Evolutionary conservation across 2,888 invertebrate species (phyloP).

Genomic region (Cataglyphis albicans): DNA sequence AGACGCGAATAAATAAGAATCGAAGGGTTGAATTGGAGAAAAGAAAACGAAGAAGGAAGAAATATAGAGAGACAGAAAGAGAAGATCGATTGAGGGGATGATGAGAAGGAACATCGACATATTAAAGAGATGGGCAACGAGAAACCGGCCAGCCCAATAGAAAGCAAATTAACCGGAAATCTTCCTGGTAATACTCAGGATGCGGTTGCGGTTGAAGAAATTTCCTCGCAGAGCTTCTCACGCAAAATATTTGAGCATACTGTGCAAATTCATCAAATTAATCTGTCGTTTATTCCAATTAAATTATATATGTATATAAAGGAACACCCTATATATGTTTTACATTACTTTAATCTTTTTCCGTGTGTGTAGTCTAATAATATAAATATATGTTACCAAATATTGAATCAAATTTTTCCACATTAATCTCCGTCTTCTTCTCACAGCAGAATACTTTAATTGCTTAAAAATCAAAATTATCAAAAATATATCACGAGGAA

Average conservation of each 20-base stretch:
- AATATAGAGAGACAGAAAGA: not conserved
- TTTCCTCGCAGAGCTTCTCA: not conserved
- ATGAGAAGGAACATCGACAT: constrained; percentile 30
- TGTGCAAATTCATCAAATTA: not conserved
- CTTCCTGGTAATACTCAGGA: constrained; percentile 14
- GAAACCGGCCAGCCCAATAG: constrained; percentile 23
- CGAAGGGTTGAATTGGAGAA: constrained; percentile 2
- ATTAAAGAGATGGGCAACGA: constrained; percentile 38
- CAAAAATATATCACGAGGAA: not conserved
- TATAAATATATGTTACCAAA: not conserved
- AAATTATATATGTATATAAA: not conserved
- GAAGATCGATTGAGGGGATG: constrained; percentile 33
- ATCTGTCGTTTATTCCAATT: not conserved
- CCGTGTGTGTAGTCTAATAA: not conserved
- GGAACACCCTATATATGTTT: not conserved
- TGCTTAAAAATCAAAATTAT: not conserved
- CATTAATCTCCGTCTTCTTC: not conserved
- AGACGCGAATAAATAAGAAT: not conserved
- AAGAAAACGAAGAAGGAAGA: not conserved
- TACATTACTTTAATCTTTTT: not conserved
- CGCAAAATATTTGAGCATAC: not conserved
- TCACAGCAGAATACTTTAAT: not conserved
- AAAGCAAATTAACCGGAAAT: constrained; percentile 45
- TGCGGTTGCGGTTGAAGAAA: constrained; percentile 23
- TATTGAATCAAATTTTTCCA: not conserved